Percentiles rank a stretch among this genome's conserved stretches.
These are phyloP conservation scores for Schizotus pectinicornis DNA, from an alignment of 2,888 invertebrate species.

Conservation along the genomic window DNA sequence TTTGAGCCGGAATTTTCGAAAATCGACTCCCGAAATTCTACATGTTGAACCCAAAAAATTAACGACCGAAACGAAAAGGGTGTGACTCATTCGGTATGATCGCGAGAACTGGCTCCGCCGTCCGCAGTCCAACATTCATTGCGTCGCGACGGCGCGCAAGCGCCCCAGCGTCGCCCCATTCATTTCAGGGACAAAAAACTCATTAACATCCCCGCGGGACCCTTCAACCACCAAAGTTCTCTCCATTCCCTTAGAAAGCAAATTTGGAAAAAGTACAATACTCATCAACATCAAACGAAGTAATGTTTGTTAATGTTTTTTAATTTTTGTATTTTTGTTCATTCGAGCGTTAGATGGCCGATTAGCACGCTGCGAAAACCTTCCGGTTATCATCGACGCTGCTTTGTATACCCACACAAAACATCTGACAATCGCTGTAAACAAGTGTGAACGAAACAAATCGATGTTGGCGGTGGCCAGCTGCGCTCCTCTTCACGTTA, in stretches of 20 bases:
- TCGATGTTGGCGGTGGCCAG: no score
- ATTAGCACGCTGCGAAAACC: not conserved
- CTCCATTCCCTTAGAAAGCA: no score
- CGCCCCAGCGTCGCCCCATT: slow-evolving; percentile 2
- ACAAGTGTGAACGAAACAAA: no score
- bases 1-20: not conserved
- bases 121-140: slow-evolving; percentile 13
- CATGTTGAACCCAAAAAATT: not conserved
- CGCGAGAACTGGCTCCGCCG: slow-evolving; percentile 15
- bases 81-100: slow-evolving; percentile 20
- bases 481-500: no score
- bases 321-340: not conserved
- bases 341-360: not conserved
- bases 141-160: slow-evolving; percentile 34
- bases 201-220: slow-evolving; percentile 7
- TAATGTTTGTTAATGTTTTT: no score
- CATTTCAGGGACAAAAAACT: not conserved
- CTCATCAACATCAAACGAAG: no score
- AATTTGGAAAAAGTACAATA: no score
- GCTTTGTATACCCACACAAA: no score
- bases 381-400: no score
- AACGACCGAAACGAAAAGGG: slow-evolving; percentile 8
- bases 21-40: not conserved
- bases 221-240: slow-evolving; percentile 6
- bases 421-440: no score